These are phyloP conservation scores for Philaethria dido DNA, from an alignment of 2,888 invertebrate species.

Conservation along the genomic window DNA sequence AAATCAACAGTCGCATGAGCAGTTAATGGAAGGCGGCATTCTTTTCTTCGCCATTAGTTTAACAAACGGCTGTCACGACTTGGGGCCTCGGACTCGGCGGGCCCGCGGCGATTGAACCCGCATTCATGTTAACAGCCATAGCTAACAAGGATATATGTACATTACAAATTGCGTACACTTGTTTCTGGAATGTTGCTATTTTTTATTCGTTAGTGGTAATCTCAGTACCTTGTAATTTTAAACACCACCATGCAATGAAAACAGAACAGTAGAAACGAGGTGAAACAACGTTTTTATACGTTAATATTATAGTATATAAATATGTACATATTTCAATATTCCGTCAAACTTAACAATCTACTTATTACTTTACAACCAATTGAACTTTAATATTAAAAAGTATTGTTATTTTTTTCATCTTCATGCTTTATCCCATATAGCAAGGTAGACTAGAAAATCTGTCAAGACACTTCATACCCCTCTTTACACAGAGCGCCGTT, in stretches of 20 bases:
- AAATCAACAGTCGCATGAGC: conserved; percentile 65
- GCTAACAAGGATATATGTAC: conserved; percentile 46
- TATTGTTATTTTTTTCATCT: too few relatives aligned
- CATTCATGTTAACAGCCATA: conserved; percentile 49
- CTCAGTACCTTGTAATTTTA: conserved; percentile 35
- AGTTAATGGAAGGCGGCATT: conserved; percentile 68
- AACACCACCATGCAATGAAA: conserved; percentile 5
- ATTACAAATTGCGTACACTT: conserved; percentile 40
- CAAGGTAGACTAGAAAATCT: too few relatives aligned
- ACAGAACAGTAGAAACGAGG: not conserved
- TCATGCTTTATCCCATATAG: too few relatives aligned
- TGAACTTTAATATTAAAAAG: too few relatives aligned
- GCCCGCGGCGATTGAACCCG: conserved; percentile 45
- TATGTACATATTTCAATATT: too few relatives aligned
- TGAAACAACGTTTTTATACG: not conserved
- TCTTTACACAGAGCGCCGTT: too few relatives aligned
- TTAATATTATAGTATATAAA: not conserved
- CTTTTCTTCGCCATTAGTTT: conserved; percentile 75
- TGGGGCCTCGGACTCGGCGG: conserved; percentile 55
- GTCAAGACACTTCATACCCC: too few relatives aligned
- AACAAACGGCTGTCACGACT: conserved; percentile 79
- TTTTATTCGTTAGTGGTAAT: conserved; percentile 29
- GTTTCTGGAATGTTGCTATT: conserved; percentile 36
- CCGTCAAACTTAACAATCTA: too few relatives aligned
- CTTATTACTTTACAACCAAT: too few relatives aligned